These are phyloP conservation scores for Brachyistius frenatus DNA, from an alignment of 2,113 vertebrate genomes.

Conservation along the genomic window DNA sequence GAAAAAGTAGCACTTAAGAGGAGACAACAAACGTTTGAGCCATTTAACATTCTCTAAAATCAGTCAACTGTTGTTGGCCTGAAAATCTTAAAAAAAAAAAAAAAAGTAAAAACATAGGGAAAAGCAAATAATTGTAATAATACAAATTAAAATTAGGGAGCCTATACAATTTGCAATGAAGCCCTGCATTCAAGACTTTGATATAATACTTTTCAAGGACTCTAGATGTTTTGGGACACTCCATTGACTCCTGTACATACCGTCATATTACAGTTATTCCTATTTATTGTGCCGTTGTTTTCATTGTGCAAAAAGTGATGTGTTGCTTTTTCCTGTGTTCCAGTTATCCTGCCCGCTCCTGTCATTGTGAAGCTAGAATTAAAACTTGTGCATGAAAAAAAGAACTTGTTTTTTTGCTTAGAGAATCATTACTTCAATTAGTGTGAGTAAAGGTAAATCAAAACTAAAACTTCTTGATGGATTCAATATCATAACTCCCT, in stretches of 20 bases:
- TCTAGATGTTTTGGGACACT: not conserved
- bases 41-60: not conserved
- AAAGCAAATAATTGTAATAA: too few relatives aligned
- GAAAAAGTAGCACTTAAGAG: slow-evolving; percentile 41
- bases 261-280: not conserved
- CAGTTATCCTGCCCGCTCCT: slow-evolving; percentile 70
- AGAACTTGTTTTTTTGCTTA: not conserved
- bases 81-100: not conserved
- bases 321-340: slow-evolving; percentile 63
- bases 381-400: slow-evolving; percentile 47
- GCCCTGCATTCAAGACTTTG: not conserved
- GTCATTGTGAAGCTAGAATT: slow-evolving; percentile 24
- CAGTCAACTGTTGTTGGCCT: too few relatives aligned
- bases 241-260: slow-evolving; percentile 5
- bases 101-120: too few relatives aligned
- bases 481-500: too few relatives aligned
- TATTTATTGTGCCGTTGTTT: slow-evolving; percentile 66
- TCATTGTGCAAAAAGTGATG: slow-evolving; percentile 47
- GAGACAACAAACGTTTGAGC: slow-evolving; percentile 25
- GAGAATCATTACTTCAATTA: not conserved
- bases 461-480: too few relatives aligned
- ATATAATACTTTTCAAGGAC: not conserved
- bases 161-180: not conserved
- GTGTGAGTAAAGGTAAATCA: too few relatives aligned
- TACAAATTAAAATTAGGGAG: too few relatives aligned